These are phyloP conservation scores for Anniella stebbinsi DNA, from an alignment of 2,797 vertebrate species.

Conservation along the genomic window DNA sequence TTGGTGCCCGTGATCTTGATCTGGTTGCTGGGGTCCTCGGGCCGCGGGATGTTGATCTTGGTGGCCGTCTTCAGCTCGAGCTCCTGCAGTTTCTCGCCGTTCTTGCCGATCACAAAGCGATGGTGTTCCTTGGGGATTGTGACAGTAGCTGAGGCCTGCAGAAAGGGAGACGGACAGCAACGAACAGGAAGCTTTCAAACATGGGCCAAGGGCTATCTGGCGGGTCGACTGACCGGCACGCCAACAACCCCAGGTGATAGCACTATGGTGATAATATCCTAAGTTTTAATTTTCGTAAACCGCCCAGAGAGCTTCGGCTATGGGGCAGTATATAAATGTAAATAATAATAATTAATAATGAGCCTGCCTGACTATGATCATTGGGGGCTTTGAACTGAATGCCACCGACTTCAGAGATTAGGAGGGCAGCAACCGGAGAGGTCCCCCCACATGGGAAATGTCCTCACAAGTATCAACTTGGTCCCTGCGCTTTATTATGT, in stretches of 20 bases:
- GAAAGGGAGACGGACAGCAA: neutral
- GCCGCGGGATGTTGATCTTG: constrained; percentile 83
- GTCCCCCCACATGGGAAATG: neutral
- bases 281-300: too few relatives aligned
- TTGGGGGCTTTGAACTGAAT: too few relatives aligned
- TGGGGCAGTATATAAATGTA: too few relatives aligned
- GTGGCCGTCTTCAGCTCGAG: constrained; percentile 85
- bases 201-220: neutral
- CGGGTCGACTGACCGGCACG: too few relatives aligned
- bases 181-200: neutral
- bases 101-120: constrained; percentile 85
- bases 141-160: constrained; percentile 82
- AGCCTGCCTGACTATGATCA: too few relatives aligned
- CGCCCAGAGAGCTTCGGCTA: too few relatives aligned
- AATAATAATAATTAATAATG: too few relatives aligned
- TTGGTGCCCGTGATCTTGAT: constrained; percentile 85
- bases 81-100: constrained; percentile 85
- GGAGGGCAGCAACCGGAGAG: neutral
- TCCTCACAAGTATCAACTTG: neutral
- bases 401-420: neutral
- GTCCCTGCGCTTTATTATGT: neutral
- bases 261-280: neutral
- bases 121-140: constrained; percentile 86
- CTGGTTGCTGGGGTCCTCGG: constrained; percentile 81
- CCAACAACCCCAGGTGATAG: neutral